Conservation (phyloP, 2,797 vertebrate genomes). For the Halcyon badia region DNA sequence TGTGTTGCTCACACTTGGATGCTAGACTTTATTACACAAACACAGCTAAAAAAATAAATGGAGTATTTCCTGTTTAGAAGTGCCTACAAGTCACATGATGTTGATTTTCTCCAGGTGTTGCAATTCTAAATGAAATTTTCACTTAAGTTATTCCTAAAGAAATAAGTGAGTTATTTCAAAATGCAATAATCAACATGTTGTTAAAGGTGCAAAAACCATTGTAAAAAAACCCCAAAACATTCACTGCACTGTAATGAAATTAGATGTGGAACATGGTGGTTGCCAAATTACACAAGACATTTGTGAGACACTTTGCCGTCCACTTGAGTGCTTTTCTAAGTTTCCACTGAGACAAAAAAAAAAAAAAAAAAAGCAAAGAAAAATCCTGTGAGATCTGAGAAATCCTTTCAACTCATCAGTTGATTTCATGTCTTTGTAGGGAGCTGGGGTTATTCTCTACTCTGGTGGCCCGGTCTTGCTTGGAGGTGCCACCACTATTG, state of each 20-base stretch:
- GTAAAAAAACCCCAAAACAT: neutral
- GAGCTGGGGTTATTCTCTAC: neutral
- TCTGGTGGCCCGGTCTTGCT: neutral
- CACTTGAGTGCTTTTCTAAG: slow-evolving; percentile 3
- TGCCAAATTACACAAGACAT: slow-evolving; percentile 1
- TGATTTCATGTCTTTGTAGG: neutral
- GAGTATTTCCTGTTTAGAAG: slow-evolving; percentile 65
- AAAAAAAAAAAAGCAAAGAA: neutral
- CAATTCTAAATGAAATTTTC: slow-evolving; percentile 66
- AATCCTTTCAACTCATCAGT: neutral
- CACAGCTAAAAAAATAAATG: slow-evolving; percentile 62
- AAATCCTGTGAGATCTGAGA: neutral
- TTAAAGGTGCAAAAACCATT: slow-evolving; percentile 59
- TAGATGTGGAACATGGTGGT: neutral
- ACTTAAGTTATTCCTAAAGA: slow-evolving; percentile 20
- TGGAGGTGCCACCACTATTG: neutral
- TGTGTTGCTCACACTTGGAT: slow-evolving; percentile 71
- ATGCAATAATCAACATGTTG: slow-evolving; percentile 11
- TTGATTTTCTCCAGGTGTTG: slow-evolving; percentile 69
- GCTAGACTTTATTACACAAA: slow-evolving; percentile 58
- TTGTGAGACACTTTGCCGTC: slow-evolving; percentile 19
- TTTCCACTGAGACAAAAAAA: neutral
- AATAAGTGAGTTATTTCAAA: slow-evolving; percentile 21
- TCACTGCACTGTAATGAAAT: neutral
- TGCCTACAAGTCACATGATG: slow-evolving; percentile 53